phyloP scores from a whole-genome alignment of 2,797 vertebrate species.

The Neosalanx taihuensis region DNA sequence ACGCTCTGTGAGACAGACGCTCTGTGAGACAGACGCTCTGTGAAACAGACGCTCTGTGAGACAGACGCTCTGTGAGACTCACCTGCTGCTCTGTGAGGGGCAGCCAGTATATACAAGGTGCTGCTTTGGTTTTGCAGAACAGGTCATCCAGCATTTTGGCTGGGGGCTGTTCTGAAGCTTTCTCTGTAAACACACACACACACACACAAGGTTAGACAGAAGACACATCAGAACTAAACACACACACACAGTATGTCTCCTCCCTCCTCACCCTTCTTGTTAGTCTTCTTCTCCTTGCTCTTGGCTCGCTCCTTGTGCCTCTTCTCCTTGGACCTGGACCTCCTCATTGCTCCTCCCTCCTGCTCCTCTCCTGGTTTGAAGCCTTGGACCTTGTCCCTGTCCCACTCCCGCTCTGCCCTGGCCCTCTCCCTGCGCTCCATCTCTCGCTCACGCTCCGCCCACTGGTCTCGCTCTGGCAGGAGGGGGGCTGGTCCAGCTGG shows the following conservation, averaged over 20 bases:
- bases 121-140: constrained; percentile 90
- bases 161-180: constrained; percentile 84
- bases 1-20: no score
- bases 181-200: constrained; percentile 62
- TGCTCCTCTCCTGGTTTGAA: constrained; percentile 73
- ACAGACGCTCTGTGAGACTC: background rate
- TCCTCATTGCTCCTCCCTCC: constrained; percentile 60
- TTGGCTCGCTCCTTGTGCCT: constrained; percentile 85
- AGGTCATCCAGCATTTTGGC: constrained; percentile 90
- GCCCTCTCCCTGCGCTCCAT: constrained; percentile 87
- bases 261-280: constrained; percentile 81
- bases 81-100: constrained; percentile 90
- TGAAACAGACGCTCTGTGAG: no score
- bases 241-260: background rate
- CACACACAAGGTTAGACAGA: background rate
- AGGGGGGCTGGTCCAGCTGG: constrained; percentile 56
- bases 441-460: constrained; percentile 87
- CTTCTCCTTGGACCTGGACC: constrained; percentile 81
- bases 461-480: constrained; percentile 80
- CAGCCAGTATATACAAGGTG: constrained; percentile 93
- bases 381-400: constrained; percentile 86
- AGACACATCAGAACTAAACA: background rate
- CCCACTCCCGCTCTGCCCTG: constrained; percentile 87
- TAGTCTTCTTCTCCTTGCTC: constrained; percentile 85
- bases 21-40: no score